A percentile compares a stretch with the other conserved stretches of the same genome.
These are phyloP conservation scores for Dasyurus viverrinus DNA, from an alignment of 2,113 vertebrate species.

Conservation along the genomic window DNA sequence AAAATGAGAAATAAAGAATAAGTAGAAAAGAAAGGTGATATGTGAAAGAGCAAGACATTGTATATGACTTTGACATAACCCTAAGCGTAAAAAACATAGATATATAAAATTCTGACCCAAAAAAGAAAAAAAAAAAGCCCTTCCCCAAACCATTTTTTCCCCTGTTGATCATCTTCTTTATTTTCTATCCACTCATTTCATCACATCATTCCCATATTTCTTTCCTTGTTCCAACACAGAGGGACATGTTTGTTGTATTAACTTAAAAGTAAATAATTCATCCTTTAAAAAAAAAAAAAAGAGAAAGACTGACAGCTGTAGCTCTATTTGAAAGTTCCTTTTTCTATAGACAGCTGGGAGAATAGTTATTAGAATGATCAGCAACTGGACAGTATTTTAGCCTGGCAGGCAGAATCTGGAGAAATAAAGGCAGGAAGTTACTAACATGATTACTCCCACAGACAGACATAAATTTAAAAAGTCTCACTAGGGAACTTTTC, in stretches of 20 bases:
- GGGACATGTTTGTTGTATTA: neutral
- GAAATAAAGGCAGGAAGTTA: neutral
- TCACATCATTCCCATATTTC: no score
- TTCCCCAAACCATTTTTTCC: neutral
- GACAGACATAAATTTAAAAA: neutral
- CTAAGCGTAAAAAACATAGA: constrained; percentile 3
- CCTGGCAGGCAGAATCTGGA: neutral
- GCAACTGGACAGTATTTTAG: accelerated
- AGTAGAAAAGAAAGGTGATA: neutral
- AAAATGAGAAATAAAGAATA: neutral
- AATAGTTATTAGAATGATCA: constrained; percentile 13
- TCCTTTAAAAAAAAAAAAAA: constrained; percentile 19
- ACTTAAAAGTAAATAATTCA: constrained; percentile 37
- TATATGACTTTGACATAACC: neutral
- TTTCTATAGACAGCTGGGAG: neutral
- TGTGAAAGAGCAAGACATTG: neutral
- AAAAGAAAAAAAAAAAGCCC: neutral
- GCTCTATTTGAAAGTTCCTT: neutral
- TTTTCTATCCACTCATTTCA: neutral
- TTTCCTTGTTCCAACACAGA: neutral
- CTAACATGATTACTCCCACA: neutral
- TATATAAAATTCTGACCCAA: neutral
- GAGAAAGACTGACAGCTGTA: constrained; percentile 6
- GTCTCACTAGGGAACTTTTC: neutral
- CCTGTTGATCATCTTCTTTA: neutral